Evolutionary conservation across 2,797 vertebrate genomes (phyloP).

Genomic region (Bucorvus abyssinicus): DNA sequence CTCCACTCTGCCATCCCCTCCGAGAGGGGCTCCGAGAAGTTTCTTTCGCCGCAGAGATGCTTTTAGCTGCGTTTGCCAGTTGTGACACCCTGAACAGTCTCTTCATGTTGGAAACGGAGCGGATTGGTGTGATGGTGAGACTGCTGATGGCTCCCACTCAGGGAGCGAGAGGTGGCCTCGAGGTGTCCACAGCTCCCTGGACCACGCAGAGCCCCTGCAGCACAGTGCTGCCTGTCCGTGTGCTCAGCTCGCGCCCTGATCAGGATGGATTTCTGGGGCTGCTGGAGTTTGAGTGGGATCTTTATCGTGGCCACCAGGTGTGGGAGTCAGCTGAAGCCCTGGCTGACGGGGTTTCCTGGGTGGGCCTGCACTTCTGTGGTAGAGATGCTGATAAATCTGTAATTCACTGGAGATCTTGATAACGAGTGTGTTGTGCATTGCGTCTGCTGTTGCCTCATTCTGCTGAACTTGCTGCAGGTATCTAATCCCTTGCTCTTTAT

Average conservation of each 20-base stretch:
- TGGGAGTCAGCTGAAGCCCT: background rate
- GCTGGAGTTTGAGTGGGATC: background rate
- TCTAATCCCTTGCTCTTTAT: constrained; percentile 13
- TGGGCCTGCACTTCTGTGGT: background rate
- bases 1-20: background rate
- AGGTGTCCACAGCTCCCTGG: background rate
- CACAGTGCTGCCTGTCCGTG: accelerated
- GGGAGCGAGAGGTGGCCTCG: background rate
- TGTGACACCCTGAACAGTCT: background rate
- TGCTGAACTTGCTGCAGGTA: background rate
- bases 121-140: background rate
- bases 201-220: accelerated
- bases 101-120: accelerated
- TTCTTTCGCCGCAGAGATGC: background rate
- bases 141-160: accelerated
- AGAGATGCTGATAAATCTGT: background rate
- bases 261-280: background rate
- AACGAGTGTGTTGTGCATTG: background rate
- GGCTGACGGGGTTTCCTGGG: background rate
- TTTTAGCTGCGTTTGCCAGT: background rate
- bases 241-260: background rate
- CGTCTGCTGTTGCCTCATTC: background rate
- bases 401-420: background rate
- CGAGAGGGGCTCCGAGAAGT: background rate
- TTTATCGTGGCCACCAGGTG: accelerated